These are phyloP conservation scores for Harpalus rufipes DNA, from an alignment of 2,888 invertebrate genomes.

Conservation along the genomic window DNA sequence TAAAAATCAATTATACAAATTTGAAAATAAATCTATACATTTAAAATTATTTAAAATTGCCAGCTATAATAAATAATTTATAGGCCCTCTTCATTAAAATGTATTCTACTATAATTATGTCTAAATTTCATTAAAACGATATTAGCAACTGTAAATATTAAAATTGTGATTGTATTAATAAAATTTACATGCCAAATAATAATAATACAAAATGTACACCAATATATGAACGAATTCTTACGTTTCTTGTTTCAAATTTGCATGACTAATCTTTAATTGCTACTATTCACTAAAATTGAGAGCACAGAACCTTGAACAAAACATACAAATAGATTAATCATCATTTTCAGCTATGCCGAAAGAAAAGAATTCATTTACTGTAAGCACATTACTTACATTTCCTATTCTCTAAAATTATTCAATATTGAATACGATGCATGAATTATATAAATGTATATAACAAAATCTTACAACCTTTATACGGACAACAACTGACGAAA, in stretches of 20 bases:
- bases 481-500: neutral
- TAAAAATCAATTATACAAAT: slow-evolving; percentile 49
- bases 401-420: slow-evolving; percentile 28
- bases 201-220: slow-evolving; percentile 34
- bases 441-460: slow-evolving; percentile 23
- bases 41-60: slow-evolving; percentile 23
- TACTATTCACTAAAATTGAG: slow-evolving; percentile 46
- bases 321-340: slow-evolving; percentile 45
- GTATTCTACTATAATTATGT: slow-evolving; percentile 19
- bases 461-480: slow-evolving; percentile 9
- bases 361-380: slow-evolving; percentile 28
- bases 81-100: slow-evolving; percentile 32
- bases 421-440: slow-evolving; percentile 31
- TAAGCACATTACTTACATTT: slow-evolving; percentile 33
- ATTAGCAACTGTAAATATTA: slow-evolving; percentile 15
- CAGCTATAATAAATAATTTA: slow-evolving; percentile 27
- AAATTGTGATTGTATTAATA: slow-evolving; percentile 20
- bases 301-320: slow-evolving; percentile 40
- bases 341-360: slow-evolving; percentile 47
- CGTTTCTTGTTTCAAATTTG: slow-evolving; percentile 46
- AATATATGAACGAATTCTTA: slow-evolving; percentile 35
- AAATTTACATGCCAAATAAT: slow-evolving; percentile 38
- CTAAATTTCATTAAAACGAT: slow-evolving; percentile 30
- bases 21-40: slow-evolving; percentile 24
- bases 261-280: slow-evolving; percentile 47